Conservation (phyloP, 2,113 vertebrate species). For the Urocolius indicus region DNA sequence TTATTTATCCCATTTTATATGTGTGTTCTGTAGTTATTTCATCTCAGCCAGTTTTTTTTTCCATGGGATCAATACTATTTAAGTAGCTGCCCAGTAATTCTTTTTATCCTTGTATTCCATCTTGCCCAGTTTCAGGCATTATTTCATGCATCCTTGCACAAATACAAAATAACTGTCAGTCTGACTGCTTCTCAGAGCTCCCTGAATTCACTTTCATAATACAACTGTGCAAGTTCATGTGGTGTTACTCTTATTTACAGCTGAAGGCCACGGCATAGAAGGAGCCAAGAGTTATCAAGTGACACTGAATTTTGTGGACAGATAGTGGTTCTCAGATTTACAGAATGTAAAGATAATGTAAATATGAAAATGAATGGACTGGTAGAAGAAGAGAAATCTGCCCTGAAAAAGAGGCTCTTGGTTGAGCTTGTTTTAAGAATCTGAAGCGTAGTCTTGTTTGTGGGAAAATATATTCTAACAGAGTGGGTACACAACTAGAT, state of each 20-base stretch:
- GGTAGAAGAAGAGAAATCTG: neutral
- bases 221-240: neutral
- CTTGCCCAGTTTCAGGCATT: slow-evolving; percentile 16
- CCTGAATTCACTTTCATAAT: neutral
- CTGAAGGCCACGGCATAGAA: neutral
- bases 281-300: neutral
- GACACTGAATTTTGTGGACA: neutral
- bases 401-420: neutral
- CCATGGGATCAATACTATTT: neutral
- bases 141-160: slow-evolving; percentile 44
- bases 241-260: neutral
- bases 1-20: neutral
- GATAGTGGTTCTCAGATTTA: neutral
- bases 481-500: neutral
- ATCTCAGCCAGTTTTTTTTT: neutral
- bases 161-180: slow-evolving; percentile 5
- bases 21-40: neutral
- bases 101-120: neutral
- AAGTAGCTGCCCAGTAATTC: neutral
- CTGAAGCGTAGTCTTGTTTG: accelerated
- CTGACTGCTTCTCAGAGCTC: neutral
- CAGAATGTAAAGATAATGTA: neutral
- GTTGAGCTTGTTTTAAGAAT: neutral
- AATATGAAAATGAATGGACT: neutral
- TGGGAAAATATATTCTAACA: neutral